A percentile compares a stretch with the other conserved stretches of the same genome.
Conservation (phyloP, 2,113 vertebrate species). For the Chlorodrepanis virens region DNA sequence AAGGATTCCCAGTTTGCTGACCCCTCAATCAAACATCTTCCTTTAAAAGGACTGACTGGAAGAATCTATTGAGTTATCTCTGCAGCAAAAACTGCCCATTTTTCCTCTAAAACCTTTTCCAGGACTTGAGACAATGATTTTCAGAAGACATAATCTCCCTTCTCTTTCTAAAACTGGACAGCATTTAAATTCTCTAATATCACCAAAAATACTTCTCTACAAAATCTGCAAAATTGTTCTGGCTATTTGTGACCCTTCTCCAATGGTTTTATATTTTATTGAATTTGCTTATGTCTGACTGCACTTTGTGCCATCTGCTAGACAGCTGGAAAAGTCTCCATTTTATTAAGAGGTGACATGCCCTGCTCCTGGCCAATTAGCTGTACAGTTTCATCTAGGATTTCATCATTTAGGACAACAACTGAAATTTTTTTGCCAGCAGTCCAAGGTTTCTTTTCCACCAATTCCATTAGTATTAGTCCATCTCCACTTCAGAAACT, state of each 20-base stretch:
- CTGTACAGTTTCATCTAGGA: not conserved
- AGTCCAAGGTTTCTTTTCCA: not conserved
- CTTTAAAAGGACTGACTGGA: not conserved
- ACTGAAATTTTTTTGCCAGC: not conserved
- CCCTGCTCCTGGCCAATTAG: not conserved
- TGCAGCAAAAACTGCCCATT: not conserved
- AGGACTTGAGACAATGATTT: not conserved
- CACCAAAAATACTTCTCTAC: not conserved
- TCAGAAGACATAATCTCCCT: not conserved
- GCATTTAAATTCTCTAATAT: not conserved
- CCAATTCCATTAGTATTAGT: not conserved
- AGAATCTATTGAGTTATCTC: not conserved
- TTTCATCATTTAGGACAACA: not conserved
- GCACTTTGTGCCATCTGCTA: not conserved
- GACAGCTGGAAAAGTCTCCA: not conserved
- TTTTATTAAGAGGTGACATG: not conserved
- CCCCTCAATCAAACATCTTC: not conserved
- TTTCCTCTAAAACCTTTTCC: not conserved
- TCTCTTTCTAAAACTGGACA: not conserved
- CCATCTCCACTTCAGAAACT: not conserved
- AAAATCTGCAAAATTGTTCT: not conserved
- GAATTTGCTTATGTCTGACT: not conserved
- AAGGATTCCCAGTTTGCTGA: not conserved
- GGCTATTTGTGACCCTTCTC: not conserved
- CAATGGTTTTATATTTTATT: not conserved